These are phyloP conservation scores for Yponomeuta plumbellus DNA, from an alignment of 2,888 invertebrate species.

Conservation along the genomic window DNA sequence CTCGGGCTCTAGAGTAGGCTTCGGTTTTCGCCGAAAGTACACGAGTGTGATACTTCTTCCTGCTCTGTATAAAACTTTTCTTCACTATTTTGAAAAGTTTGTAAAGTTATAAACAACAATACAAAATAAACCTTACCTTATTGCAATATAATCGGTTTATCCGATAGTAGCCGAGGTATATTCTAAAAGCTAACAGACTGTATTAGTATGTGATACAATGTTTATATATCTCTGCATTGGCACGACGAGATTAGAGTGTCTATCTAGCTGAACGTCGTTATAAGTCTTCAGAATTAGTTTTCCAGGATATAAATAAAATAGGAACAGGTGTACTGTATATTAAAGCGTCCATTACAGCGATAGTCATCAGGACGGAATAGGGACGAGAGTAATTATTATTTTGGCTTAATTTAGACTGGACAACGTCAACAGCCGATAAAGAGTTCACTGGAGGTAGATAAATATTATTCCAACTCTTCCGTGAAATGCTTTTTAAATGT, in stretches of 20 bases:
- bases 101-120: too few species aligned
- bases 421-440: constrained; percentile 9
- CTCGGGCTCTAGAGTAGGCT: too few species aligned
- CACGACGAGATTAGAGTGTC: constrained; percentile 3
- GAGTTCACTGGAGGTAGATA: not conserved
- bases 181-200: too few species aligned
- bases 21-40: too few species aligned
- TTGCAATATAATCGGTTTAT: too few species aligned
- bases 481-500: not conserved
- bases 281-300: constrained; percentile 15
- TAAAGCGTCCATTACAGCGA: constrained; percentile 45
- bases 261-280: constrained; percentile 5
- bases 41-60: too few species aligned
- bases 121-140: too few species aligned
- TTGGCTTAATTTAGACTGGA: constrained; percentile 11
- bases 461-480: not conserved
- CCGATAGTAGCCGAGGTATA: too few species aligned
- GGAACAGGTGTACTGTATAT: constrained; percentile 51
- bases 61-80: too few species aligned
- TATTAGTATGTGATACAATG: not conserved
- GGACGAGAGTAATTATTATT: constrained; percentile 12
- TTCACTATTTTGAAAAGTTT: too few species aligned
- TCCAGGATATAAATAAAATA: constrained; percentile 48
- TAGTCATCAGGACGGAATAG: constrained; percentile 31
- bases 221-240: not conserved